A percentile compares a stretch with the other conserved stretches of the same genome.
These are phyloP conservation scores for Vidua chalybeata DNA, from an alignment of 2,113 vertebrate genomes.

Conservation along the genomic window DNA sequence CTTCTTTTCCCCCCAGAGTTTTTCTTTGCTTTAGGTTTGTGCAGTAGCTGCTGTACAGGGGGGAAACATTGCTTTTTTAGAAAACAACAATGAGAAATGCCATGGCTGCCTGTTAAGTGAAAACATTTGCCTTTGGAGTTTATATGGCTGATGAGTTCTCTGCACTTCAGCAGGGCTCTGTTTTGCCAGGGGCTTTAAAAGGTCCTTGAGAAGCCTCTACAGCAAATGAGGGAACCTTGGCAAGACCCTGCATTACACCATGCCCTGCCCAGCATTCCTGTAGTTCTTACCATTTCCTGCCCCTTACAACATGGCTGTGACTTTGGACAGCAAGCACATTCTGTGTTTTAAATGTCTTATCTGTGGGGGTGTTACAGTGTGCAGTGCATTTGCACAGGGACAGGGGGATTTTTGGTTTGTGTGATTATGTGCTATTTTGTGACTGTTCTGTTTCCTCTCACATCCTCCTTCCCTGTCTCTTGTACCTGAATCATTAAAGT, in stretches of 20 bases:
- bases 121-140: not conserved
- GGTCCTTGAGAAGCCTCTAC: not conserved
- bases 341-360: not conserved
- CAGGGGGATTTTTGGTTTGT: not conserved
- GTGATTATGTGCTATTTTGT: not conserved
- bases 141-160: not conserved
- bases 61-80: not conserved
- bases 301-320: not conserved
- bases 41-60: rapidly evolving
- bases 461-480: not conserved
- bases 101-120: not conserved
- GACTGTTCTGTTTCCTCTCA: constrained; percentile 26
- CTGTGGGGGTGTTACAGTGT: not conserved
- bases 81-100: not conserved
- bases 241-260: not conserved
- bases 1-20: not conserved
- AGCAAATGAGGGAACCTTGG: not conserved
- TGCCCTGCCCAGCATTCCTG: constrained; percentile 54
- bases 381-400: not conserved
- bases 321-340: not conserved
- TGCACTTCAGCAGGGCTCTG: not conserved
- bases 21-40: not conserved
- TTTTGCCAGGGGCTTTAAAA: not conserved
- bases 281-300: constrained; percentile 48
- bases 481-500: not conserved